phyloP scores from a whole-genome alignment of 2,888 invertebrate genomes.

The Epistrophe grossulariae region DNA sequence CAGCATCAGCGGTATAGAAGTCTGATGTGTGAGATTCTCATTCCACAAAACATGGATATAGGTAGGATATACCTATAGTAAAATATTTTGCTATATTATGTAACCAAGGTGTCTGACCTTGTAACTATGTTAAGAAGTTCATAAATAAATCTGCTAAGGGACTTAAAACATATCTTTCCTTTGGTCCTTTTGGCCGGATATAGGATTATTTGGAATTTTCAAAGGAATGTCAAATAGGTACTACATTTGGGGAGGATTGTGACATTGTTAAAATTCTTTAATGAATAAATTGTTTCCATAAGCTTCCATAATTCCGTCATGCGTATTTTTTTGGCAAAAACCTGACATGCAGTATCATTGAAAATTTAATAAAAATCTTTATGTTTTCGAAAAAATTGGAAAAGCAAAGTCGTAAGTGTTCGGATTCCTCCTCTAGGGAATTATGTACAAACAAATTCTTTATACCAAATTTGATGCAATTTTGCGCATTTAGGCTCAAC shows the following conservation, averaged over 20 bases:
- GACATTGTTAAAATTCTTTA: background rate
- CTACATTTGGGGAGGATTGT: background rate
- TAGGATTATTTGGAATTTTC: conserved; percentile 7
- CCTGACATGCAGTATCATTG: too few relatives aligned
- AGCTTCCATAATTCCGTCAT: too few relatives aligned
- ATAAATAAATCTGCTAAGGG: background rate
- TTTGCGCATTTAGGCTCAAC: too few relatives aligned
- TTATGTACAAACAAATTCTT: too few relatives aligned
- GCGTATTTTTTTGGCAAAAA: too few relatives aligned
- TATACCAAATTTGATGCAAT: too few relatives aligned
- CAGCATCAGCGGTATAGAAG: background rate
- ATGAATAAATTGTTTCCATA: background rate
- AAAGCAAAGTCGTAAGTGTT: too few relatives aligned
- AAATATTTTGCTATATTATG: conserved; percentile 48
- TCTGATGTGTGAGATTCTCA: background rate
- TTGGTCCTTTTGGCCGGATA: background rate
- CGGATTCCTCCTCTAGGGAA: too few relatives aligned
- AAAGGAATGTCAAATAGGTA: conserved; percentile 2
- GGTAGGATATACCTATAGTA: too few relatives aligned
- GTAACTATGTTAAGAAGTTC: background rate
- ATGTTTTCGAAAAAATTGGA: too few relatives aligned
- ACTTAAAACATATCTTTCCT: background rate
- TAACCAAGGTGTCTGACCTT: conserved; percentile 50
- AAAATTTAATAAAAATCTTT: too few relatives aligned
- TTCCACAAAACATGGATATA: background rate